These are phyloP conservation scores for Dasypus novemcinctus DNA, from an alignment of 2,113 vertebrate genomes.

Conservation along the genomic window DNA sequence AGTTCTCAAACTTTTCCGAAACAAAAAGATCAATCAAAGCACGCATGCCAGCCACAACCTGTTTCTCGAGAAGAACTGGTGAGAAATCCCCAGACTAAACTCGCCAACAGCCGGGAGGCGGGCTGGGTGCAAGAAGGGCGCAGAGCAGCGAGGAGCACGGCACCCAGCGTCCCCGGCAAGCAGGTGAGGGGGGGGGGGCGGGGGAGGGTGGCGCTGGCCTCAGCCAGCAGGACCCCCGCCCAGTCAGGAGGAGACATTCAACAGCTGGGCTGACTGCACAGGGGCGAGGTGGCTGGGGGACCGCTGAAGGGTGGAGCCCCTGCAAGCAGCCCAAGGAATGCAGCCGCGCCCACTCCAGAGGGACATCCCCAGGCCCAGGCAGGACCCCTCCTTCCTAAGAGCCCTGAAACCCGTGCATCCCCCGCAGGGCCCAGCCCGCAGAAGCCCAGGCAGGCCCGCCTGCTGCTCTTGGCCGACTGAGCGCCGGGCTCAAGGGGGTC, in stretches of 20 bases:
- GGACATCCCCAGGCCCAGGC: conserved; percentile 13
- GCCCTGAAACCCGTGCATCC: not conserved
- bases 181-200: too few species aligned
- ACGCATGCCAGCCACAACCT: not conserved
- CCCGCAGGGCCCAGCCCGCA: not conserved
- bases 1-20: not conserved
- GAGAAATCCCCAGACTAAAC: not conserved
- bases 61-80: not conserved
- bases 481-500: not conserved
- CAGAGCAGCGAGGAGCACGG: too few species aligned
- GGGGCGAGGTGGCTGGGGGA: not conserved
- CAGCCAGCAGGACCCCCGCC: not conserved
- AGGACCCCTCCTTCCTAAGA: not conserved
- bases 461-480: not conserved
- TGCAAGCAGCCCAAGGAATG: not conserved
- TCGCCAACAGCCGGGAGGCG: accelerated
- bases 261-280: not conserved
- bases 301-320: not conserved
- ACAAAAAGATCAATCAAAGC: not conserved
- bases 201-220: not conserved
- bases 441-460: not conserved
- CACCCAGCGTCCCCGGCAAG: not conserved
- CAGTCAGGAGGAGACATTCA: not conserved
- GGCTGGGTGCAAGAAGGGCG: not conserved
- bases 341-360: not conserved